Base-by-base conservation (phyloP, 2,888 invertebrate species). In the Apotomis betuletana region DNA sequence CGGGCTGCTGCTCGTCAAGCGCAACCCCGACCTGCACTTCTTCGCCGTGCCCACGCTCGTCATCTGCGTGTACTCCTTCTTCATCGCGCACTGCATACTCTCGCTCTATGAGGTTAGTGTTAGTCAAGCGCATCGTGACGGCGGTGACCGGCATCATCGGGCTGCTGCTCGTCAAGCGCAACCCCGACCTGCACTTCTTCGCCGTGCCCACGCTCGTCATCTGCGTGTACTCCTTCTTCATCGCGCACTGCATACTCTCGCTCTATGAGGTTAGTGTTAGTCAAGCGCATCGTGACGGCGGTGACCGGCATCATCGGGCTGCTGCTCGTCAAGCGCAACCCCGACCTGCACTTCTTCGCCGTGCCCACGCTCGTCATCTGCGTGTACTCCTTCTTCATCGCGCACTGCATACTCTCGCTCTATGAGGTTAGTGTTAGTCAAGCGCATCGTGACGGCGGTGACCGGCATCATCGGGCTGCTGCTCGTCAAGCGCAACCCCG, bases 191-290 rank as follows among this genome's bases (percentile, higher is more conserved):
- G 55, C 96, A 97, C 79, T 97, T 98, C 89, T 97, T 95, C 83
- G 97, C 98, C 61, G 95, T 96, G 12, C 98, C 98, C 0, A 96
- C 98, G 1, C 94, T 98, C 67, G 92, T 98, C 44, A 96, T 97
- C 38, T 96, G 96, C 81, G 89, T 98, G 61, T 98, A 97, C 87
- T 95, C 98, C 1, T 99, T 97, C 89, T 97, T 98, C 84, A 97
- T 99, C 76, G 97, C 98, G 6, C 98, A 99, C 85, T 97, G 98
- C 87, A 96, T 99, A 74, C 94, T 99, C 69, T 98, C 98, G 5
- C 94, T 99, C 4, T 99, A 98, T 83, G 98, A 99, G 96, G 98
- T 98, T 87, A 87, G 91, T 85, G 6, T 41, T 41, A 4, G 41
- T 6, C 41, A 41, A 41, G 41, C n/a, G 93, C 76, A 93, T 93